These are phyloP conservation scores for Conus canariensis DNA, from an alignment of 2,888 invertebrate genomes.

Conservation along the genomic window DNA sequence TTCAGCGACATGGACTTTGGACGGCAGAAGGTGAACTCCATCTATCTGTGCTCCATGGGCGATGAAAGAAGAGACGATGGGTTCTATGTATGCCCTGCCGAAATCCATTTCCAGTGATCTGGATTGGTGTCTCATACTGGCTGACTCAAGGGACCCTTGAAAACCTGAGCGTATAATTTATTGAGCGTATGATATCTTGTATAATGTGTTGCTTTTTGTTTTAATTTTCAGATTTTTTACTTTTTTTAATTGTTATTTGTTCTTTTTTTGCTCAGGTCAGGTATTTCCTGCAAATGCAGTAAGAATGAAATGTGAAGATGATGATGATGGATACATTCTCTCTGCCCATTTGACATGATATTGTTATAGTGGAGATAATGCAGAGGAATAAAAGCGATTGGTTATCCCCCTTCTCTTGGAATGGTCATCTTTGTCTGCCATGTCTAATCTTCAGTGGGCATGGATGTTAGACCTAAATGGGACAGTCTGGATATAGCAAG, in stretches of 20 bases:
- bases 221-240: too few relatives aligned
- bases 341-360: too few relatives aligned
- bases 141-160: too few relatives aligned
- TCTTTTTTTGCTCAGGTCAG: not conserved
- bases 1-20: slow-evolving; percentile 76
- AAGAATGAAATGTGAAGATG: not conserved
- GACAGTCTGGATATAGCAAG: too few relatives aligned
- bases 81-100: slow-evolving; percentile 72
- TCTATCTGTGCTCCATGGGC: slow-evolving; percentile 78
- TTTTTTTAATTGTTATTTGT: not conserved
- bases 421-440: too few relatives aligned
- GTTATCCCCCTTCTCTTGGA: too few relatives aligned
- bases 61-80: slow-evolving; percentile 74
- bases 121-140: too few relatives aligned
- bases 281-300: not conserved
- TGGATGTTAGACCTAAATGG: too few relatives aligned
- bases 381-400: too few relatives aligned
- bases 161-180: not conserved
- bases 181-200: not conserved
- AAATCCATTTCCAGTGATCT: slow-evolving; percentile 46
- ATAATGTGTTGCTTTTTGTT: not conserved
- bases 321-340: not conserved
- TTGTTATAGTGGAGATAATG: too few relatives aligned
- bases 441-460: too few relatives aligned
- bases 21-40: slow-evolving; percentile 69